These are phyloP conservation scores for Leucosticte australis DNA, from an alignment of 2,113 vertebrate species.

Conservation along the genomic window DNA sequence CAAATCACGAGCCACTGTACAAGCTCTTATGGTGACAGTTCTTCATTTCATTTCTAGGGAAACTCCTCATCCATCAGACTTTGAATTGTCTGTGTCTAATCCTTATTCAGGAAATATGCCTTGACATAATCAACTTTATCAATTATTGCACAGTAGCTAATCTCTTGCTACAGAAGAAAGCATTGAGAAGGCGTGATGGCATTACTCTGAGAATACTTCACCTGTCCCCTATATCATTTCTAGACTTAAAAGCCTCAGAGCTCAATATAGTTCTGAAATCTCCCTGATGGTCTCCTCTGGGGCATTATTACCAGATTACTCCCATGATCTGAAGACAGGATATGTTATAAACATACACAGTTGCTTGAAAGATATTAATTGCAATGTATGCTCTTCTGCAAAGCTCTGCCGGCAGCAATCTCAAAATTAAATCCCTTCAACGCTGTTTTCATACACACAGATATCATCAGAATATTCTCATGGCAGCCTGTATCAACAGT, in stretches of 20 bases:
- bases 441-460: neutral
- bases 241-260: neutral
- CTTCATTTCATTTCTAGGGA: neutral
- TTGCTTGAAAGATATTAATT: neutral
- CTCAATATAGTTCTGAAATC: neutral
- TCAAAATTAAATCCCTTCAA: constrained; percentile 2
- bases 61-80: neutral
- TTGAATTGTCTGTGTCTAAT: neutral
- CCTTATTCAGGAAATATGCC: neutral
- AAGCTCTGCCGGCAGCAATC: neutral
- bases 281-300: neutral
- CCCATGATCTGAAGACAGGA: neutral
- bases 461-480: neutral
- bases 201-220: neutral
- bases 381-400: neutral
- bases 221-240: neutral
- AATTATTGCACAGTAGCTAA: neutral
- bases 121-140: neutral
- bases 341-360: neutral
- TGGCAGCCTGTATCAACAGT: neutral
- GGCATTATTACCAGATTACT: neutral
- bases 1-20: neutral
- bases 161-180: neutral
- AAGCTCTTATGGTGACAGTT: neutral
- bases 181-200: neutral